These are phyloP conservation scores for Hyles euphorbiae DNA, from an alignment of 1,140 invertebrate genomes.

Conservation along the genomic window DNA sequence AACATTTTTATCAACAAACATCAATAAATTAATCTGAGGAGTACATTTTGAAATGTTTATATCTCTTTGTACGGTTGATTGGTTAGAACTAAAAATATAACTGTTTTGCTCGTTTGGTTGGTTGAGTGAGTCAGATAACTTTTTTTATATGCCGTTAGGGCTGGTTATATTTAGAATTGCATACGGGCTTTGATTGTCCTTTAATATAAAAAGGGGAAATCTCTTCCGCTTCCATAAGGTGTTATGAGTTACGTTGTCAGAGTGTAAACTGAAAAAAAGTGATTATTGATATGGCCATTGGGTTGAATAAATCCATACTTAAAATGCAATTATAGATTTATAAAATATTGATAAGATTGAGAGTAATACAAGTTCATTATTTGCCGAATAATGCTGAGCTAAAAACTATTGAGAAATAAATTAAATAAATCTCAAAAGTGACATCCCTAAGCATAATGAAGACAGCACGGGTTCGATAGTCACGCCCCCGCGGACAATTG, in stretches of 20 bases:
- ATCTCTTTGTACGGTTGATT: slow-evolving; percentile 1
- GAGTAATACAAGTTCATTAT: neutral
- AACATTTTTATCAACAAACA: too few species aligned
- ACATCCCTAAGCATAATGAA: slow-evolving; percentile 29
- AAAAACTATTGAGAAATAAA: too few species aligned
- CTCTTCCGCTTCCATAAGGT: too few species aligned
- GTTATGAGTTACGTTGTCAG: too few species aligned
- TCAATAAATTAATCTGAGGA: too few species aligned
- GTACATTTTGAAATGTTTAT: neutral
- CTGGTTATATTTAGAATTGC: slow-evolving; percentile 8
- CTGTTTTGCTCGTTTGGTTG: slow-evolving; percentile 28
- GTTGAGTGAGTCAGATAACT: slow-evolving; percentile 32
- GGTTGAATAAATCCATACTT: too few species aligned
- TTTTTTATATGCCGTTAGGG: slow-evolving; percentile 47
- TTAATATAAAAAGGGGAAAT: too few species aligned
- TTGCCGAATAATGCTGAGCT: too few species aligned
- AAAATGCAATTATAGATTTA: too few species aligned
- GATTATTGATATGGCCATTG: too few species aligned
- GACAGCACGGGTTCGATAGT: slow-evolving; percentile 37
- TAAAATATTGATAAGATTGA: neutral
- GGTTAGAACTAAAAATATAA: slow-evolving; percentile 20
- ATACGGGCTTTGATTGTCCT: neutral
- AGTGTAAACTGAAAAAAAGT: too few species aligned
- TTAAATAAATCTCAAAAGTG: neutral
- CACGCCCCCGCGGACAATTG: slow-evolving; percentile 50